Evolutionary conservation across 2,113 vertebrate genomes (phyloP).

Genomic region (Alethe diademata): DNA sequence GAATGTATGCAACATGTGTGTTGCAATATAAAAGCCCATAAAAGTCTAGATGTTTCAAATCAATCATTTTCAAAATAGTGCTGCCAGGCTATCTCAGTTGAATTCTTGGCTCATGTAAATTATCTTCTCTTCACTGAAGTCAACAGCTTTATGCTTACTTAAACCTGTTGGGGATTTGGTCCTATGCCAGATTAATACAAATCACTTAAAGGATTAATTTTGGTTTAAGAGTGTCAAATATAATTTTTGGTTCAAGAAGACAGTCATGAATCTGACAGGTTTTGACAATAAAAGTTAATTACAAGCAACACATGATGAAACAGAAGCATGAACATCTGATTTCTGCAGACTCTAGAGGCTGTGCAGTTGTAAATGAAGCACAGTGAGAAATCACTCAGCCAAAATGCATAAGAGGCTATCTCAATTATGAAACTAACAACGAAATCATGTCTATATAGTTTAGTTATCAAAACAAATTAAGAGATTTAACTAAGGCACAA

Average conservation of each 20-base stretch:
- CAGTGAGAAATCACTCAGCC: slow-evolving; percentile 12
- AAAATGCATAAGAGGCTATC: slow-evolving; percentile 14
- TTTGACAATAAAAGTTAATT: slow-evolving; percentile 51
- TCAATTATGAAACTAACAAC: slow-evolving; percentile 31
- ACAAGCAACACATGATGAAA: slow-evolving; percentile 7
- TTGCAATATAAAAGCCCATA: not conserved
- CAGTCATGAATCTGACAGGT: not conserved
- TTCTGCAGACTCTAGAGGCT: slow-evolving; percentile 32
- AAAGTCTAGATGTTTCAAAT: not conserved
- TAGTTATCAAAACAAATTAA: slow-evolving; percentile 17
- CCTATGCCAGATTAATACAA: not conserved
- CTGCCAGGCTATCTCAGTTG: not conserved
- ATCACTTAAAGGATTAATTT: slow-evolving; percentile 25
- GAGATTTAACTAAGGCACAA: not conserved
- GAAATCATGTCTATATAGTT: not conserved
- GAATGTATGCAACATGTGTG: not conserved
- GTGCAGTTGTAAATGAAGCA: not conserved
- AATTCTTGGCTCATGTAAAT: not conserved
- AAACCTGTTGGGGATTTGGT: not conserved
- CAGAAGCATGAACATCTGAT: slow-evolving; percentile 29
- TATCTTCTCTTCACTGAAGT: not conserved
- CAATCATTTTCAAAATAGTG: not conserved
- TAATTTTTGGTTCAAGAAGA: slow-evolving; percentile 1
- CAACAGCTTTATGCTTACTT: not conserved
- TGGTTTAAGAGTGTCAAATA: not conserved